Conservation (phyloP, 2,888 invertebrate species). For the Scaptomyza reducta region DNA sequence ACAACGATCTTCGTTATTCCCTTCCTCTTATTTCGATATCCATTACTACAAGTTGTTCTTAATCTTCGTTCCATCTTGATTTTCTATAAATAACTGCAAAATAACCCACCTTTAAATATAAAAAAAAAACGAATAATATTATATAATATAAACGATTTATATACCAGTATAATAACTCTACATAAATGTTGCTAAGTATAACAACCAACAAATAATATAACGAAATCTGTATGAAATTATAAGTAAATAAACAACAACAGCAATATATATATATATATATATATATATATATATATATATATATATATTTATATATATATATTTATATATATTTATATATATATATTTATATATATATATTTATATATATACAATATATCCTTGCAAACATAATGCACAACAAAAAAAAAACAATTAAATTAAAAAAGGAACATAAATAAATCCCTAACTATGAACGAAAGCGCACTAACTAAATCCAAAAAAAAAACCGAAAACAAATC, state of each 20-base stretch:
- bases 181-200: slow-evolving; percentile 42
- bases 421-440: slow-evolving; percentile 19
- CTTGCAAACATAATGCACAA: slow-evolving; percentile 57
- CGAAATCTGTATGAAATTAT: slow-evolving; percentile 30
- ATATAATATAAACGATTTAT: slow-evolving; percentile 51
- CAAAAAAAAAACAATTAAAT: slow-evolving; percentile 1
- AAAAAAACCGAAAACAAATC: slow-evolving; percentile 40
- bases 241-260: slow-evolving; percentile 28
- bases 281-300: slow-evolving; percentile 40
- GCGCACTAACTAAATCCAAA: slow-evolving; percentile 37
- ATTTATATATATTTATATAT: slow-evolving; percentile 37
- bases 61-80: slow-evolving; percentile 36
- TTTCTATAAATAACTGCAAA: slow-evolving; percentile 77
- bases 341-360: too few relatives aligned
- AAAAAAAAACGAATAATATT: slow-evolving; percentile 55
- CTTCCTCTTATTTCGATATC: slow-evolving; percentile 21
- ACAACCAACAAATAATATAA: slow-evolving; percentile 16
- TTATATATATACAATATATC: slow-evolving; percentile 51
- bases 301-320: slow-evolving; percentile 10
- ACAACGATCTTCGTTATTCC: slow-evolving; percentile 72
- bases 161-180: slow-evolving; percentile 43
- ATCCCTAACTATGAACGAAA: slow-evolving; percentile 24
- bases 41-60: slow-evolving; percentile 14
- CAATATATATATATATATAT: slow-evolving; percentile 30
- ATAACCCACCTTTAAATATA: slow-evolving; percentile 81